Percentiles rank a stretch among this genome's conserved stretches.
Conservation (phyloP, 1,140 invertebrate genomes). For the Adelges cooleyi region DNA sequence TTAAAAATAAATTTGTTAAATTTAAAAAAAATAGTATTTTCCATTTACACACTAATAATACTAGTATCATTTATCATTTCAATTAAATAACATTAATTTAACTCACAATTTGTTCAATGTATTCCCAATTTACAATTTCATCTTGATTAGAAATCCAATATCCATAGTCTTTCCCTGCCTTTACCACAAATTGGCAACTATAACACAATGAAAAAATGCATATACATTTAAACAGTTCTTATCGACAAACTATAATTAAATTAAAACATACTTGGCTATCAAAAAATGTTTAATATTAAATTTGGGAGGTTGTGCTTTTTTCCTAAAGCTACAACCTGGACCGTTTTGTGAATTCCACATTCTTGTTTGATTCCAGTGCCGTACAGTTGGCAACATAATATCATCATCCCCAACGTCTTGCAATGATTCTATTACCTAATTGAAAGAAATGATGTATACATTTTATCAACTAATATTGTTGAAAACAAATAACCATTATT, state of each 20-base stretch:
- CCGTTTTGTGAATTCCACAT: slow-evolving; percentile 77
- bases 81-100: slow-evolving; percentile 16
- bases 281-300: slow-evolving; percentile 89
- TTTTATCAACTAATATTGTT: no score
- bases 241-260: neutral
- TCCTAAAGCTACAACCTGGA: slow-evolving; percentile 42
- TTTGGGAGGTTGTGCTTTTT: slow-evolving; percentile 46
- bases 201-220: slow-evolving; percentile 39
- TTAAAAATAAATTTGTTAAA: no score
- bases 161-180: slow-evolving; percentile 61
- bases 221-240: slow-evolving; percentile 23
- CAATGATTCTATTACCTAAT: slow-evolving; percentile 16
- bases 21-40: no score
- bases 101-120: slow-evolving; percentile 73
- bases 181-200: slow-evolving; percentile 91
- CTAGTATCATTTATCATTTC: neutral
- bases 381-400: slow-evolving; percentile 45
- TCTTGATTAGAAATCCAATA: slow-evolving; percentile 71
- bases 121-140: slow-evolving; percentile 77
- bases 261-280: slow-evolving; percentile 68
- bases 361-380: slow-evolving; percentile 85
- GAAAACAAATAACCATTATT: no score
- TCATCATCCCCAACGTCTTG: slow-evolving; percentile 33
- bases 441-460: slow-evolving; percentile 15
- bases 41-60: neutral